A percentile compares a stretch with the other conserved stretches of the same genome.
Evolutionary conservation across 2,113 vertebrate genomes (phyloP).

Genomic region (Triplophysa siluroides): DNA sequence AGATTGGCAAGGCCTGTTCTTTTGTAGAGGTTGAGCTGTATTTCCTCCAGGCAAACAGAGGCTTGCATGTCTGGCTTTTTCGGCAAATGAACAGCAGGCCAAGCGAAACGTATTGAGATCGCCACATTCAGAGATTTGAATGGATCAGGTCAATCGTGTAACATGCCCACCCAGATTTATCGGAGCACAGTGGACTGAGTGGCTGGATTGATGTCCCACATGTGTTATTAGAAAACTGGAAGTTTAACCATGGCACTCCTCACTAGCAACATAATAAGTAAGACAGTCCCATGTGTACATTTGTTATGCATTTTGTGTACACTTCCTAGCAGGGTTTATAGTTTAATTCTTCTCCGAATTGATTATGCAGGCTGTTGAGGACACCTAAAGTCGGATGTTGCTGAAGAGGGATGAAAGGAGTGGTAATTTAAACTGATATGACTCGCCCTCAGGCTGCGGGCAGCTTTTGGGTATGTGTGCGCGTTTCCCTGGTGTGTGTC

Average conservation of each 20-base stretch:
- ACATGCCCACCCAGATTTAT: background rate
- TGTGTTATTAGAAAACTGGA: background rate
- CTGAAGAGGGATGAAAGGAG: conserved; percentile 32
- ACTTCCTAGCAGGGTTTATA: background rate
- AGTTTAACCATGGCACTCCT: background rate
- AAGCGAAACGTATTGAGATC: conserved; percentile 11
- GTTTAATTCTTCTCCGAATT: background rate
- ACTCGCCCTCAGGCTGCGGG: conserved; percentile 47
- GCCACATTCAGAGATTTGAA: conserved; percentile 8
- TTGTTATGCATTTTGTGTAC: background rate
- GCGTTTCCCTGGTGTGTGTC: conserved; percentile 8
- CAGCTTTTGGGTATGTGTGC: conserved; percentile 32
- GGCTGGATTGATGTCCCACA: background rate
- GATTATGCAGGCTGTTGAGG: conserved; percentile 1
- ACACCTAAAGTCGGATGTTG: background rate
- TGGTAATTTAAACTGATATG: conserved; percentile 49
- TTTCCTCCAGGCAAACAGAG: conserved; percentile 14
- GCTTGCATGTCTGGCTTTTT: conserved; percentile 24
- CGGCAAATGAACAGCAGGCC: conserved; percentile 4
- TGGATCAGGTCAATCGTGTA: conserved; percentile 4
- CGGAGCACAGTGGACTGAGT: background rate
- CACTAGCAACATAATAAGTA: background rate
- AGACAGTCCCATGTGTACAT: background rate
- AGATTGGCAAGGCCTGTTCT: conserved; percentile 50
- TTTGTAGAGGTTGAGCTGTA: conserved; percentile 52